Evolutionary conservation across 2,797 vertebrate genomes (phyloP).

Genomic region (Trachops cirrhosus): DNA sequence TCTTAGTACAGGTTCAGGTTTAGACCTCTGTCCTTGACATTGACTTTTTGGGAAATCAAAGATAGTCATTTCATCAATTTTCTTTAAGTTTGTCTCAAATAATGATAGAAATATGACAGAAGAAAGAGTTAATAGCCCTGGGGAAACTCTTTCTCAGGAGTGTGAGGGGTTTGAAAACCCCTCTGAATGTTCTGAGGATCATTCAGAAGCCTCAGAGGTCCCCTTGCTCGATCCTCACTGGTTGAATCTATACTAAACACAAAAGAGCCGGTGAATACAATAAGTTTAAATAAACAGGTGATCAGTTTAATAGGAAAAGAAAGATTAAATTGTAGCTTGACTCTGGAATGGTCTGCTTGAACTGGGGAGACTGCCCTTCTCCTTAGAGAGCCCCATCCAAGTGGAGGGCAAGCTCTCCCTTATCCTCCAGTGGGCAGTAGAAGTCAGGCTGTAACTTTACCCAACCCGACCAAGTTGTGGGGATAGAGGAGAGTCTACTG

Average conservation of each 20-base stretch:
- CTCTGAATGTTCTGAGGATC: too few species aligned
- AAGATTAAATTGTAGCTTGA: not conserved
- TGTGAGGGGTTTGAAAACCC: not conserved
- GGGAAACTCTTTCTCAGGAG: not conserved
- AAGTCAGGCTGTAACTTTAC: not conserved
- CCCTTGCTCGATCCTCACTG: not conserved
- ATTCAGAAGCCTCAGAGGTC: not conserved
- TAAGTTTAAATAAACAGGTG: not conserved
- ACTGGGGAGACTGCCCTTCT: not conserved
- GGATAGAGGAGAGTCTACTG: not conserved
- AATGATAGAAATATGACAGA: not conserved
- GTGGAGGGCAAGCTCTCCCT: not conserved
- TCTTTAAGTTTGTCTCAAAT: not conserved
- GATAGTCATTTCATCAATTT: not conserved
- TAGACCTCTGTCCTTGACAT: not conserved
- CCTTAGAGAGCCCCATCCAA: not conserved
- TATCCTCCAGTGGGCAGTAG: not conserved
- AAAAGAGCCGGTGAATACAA: not conserved
- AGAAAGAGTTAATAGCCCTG: not conserved
- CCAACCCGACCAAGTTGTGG: not conserved
- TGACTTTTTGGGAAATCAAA: not conserved
- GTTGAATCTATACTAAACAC: not conserved
- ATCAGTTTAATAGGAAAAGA: constrained; percentile 5
- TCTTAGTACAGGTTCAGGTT: not conserved
- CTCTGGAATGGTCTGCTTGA: not conserved